Evolutionary conservation across 1,140 invertebrate genomes (phyloP).

Genomic region (Diorhabda elongata): DNA sequence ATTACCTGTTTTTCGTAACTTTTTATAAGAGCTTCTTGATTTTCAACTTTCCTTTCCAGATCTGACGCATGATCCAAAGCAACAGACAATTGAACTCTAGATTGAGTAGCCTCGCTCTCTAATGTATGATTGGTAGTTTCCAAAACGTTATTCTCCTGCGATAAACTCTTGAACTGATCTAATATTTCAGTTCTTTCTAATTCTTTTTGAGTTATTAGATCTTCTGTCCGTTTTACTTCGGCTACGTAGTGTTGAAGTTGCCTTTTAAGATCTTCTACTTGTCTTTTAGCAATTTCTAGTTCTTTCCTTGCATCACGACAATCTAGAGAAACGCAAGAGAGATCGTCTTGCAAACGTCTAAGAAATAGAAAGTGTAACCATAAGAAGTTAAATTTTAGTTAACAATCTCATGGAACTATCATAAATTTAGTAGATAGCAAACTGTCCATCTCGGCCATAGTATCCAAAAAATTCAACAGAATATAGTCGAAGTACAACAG

Average conservation of each 20-base stretch:
- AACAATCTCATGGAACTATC: too few species aligned
- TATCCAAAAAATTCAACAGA: background rate
- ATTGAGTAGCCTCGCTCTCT: conserved; percentile 64
- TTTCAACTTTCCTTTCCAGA: conserved; percentile 51
- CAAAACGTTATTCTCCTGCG: conserved; percentile 64
- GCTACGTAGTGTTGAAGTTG: conserved; percentile 69
- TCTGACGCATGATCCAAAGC: conserved; percentile 53
- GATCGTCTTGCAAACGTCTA: conserved; percentile 60
- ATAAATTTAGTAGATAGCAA: too few species aligned
- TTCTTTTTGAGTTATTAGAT: conserved; percentile 64
- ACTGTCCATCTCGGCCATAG: background rate
- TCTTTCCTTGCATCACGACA: conserved; percentile 53
- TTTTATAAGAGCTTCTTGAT: conserved; percentile 51
- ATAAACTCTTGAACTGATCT: conserved; percentile 66
- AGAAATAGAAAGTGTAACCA: background rate
- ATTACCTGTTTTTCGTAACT: conserved; percentile 55
- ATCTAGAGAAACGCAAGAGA: conserved; percentile 53
- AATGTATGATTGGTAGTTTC: conserved; percentile 70
- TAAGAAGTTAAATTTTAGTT: too few species aligned
- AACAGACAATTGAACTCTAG: conserved; percentile 52
- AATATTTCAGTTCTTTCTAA: conserved; percentile 67
- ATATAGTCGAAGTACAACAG: too few species aligned
- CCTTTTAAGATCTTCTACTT: conserved; percentile 63
- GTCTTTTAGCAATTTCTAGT: conserved; percentile 57
- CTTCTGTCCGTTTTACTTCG: conserved; percentile 66